These are phyloP conservation scores for Erebia palarica DNA, from an alignment of 2,888 invertebrate genomes.

Conservation along the genomic window DNA sequence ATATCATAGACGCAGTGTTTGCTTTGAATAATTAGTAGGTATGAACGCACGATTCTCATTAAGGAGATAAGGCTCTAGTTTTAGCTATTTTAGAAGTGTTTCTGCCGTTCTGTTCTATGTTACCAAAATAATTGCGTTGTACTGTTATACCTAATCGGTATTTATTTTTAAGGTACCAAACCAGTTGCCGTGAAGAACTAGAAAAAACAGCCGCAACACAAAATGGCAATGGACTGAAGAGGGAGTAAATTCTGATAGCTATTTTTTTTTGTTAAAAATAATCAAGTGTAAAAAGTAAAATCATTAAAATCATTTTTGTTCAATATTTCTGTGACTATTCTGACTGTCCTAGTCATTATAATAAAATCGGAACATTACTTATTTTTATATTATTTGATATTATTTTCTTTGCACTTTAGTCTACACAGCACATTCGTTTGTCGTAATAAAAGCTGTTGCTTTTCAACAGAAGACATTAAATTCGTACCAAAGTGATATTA, in stretches of 20 bases:
- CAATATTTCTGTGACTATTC: slow-evolving; percentile 52
- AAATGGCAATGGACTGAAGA: slow-evolving; percentile 84
- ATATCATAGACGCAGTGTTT: too few relatives aligned
- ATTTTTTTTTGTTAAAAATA: too few relatives aligned
- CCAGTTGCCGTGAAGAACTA: slow-evolving; percentile 77
- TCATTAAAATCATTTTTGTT: slow-evolving; percentile 1
- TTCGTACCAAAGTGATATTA: slow-evolving; percentile 78
- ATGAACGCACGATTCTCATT: neutral
- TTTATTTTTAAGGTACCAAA: slow-evolving; percentile 75
- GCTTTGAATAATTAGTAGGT: too few relatives aligned
- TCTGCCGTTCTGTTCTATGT: neutral
- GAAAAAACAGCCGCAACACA: slow-evolving; percentile 72
- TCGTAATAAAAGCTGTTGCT: slow-evolving; percentile 10
- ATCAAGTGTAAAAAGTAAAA: neutral
- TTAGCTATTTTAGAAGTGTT: neutral
- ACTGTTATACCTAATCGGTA: neutral
- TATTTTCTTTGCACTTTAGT: slow-evolving; percentile 14
- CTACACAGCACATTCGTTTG: slow-evolving; percentile 2
- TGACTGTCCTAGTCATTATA: slow-evolving; percentile 51
- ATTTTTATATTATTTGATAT: neutral
- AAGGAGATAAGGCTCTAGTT: neutral
- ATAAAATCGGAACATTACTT: slow-evolving; percentile 12
- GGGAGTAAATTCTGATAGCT: slow-evolving; percentile 68
- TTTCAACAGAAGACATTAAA: slow-evolving; percentile 34
- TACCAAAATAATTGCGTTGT: neutral